Evolutionary conservation across 1,140 invertebrate genomes (phyloP), one percentile per base, ranked within the genome.

Genomic region (Myzus persicae): DNA sequence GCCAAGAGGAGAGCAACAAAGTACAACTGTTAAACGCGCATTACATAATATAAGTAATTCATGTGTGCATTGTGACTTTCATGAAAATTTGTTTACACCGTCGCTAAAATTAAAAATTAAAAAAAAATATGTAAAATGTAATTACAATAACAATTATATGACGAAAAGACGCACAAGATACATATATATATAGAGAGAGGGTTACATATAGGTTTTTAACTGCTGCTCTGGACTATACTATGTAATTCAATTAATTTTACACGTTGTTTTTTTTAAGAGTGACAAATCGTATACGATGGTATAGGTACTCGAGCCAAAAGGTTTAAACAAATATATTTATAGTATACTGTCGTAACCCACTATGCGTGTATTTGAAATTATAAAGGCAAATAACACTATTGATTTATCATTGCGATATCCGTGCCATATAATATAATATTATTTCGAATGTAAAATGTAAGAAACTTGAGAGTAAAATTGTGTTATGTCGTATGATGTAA

Each of bases 1-100:
- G 59, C 14, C 59, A n/a, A 76, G 59, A 6, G n/a, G 59, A 76
- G 18, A 76, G 36, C 11, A 76, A 76, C 31, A 14, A n/a, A n/a
- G 59, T n/a, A 76, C 59, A 76, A 76, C n/a, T 76, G 59, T 76
- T 76, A 76, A 76, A 76, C 14, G 59, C 59, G 59, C 59, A n/a
- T 76, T n/a, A n/a, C 59, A 67, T 14, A 67, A 67, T 31, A 31
- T 22, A 8, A 67, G 59, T 67, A 76, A 67, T 76, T 76, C 59
- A n/a, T 76, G 36, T 76, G 7, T 26, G 2, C 11, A 76, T 76
- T n/a, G 31, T 76, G n/a, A 14, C 1, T 76, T 76, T 76, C 31
- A 1, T n/a, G 31, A 14, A 81, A 82, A 82, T 38, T 38, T 82
- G 76, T 82, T 82, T 82, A 38, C n/a, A 76, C 14, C 14, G 14